Base-by-base conservation (phyloP, 64 coral and sea anemone species). In the Porites australiensis region DNA sequence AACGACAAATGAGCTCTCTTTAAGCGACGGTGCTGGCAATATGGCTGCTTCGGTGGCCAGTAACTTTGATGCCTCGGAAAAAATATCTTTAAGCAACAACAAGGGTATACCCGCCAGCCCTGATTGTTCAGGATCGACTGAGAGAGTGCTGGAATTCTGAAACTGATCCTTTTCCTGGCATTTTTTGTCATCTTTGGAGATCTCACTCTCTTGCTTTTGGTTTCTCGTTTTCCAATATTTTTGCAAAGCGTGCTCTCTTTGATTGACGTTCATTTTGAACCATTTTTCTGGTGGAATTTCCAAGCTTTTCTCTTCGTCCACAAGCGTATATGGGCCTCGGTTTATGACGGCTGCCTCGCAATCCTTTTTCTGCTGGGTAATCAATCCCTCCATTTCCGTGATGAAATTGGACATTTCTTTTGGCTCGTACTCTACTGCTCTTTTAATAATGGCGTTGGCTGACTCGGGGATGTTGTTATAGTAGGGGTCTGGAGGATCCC, bases 191-290 rank as follows among this genome's bases (percentile, higher is more conserved):
- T 54, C 69, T 70, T 18, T 15, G 3, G 50, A 5, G 13, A 23
- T 11, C 18, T 81, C 62, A 16, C 8, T 58, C 5, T 50, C 16
- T 13, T 80, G 4, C 5, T 52, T 73, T 46, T 5, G 54, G 22
- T 46, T 19, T 79, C 10, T 4, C 77, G 50, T 20, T 73, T 82
- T 54, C 55, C 88, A 90, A n/a, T 79, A 79, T 48, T 90, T 90
- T 46, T 90, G 8, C 23, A 79, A 67, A 54, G 13, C 4, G 46
- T 6, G 62, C 15, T 90, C 88, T 44, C 88, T 3, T 18, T 90
- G 88, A 6, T 45, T 14, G 37, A 13, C 46, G 37, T 79, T 90
- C 58, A 82, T 70, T 4, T 2, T 14, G 15, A 69, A 69, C 62
- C 83, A 68, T 13, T n/a, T 72, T 4, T 70, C 63, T 11, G 63